These are phyloP conservation scores for Cebuella pygmaea DNA, from an alignment of 2,797 vertebrate species.

Conservation along the genomic window DNA sequence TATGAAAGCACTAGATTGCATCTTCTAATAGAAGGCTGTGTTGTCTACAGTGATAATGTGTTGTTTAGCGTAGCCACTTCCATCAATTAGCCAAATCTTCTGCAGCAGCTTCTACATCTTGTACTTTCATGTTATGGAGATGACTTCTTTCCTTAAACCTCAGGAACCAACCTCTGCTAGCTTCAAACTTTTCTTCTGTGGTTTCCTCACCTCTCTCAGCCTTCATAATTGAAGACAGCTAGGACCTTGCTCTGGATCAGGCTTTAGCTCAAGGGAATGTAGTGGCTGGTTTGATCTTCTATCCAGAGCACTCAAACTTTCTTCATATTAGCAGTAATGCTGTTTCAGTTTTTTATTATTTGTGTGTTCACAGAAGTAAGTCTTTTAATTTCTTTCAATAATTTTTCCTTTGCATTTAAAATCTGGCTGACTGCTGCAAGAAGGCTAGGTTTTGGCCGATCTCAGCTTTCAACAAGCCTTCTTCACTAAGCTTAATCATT, in stretches of 20 bases:
- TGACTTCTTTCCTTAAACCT: background rate
- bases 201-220: background rate
- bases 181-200: background rate
- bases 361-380: background rate
- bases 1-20: background rate
- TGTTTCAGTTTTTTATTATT: background rate
- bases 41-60: background rate
- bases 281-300: background rate
- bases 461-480: background rate
- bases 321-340: background rate
- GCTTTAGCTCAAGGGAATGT: background rate
- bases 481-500: background rate
- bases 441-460: background rate
- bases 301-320: background rate
- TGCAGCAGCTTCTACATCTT: background rate
- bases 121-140: background rate
- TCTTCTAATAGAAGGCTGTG: background rate
- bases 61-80: background rate
- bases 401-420: background rate
- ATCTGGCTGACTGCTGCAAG: background rate
- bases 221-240: background rate
- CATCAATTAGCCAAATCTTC: background rate
- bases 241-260: background rate
- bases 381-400: background rate
- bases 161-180: background rate